Conservation (phyloP, 92 coral and sea anemone species). For the Bergia puertoricense region DNA sequence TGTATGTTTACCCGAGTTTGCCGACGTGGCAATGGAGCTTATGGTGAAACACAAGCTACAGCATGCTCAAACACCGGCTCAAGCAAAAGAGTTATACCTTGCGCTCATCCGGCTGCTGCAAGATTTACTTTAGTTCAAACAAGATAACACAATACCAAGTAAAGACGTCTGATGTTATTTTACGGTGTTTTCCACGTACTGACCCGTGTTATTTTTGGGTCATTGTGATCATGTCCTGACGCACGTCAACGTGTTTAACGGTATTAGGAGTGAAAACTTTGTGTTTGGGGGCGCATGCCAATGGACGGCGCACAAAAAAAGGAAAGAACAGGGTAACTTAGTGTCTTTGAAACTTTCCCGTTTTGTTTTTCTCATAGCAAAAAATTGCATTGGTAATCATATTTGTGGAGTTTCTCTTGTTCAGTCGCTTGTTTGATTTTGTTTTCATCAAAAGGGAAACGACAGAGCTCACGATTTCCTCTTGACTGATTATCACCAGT, state of each 20-base stretch:
- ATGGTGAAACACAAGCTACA: slow-evolving; percentile 47
- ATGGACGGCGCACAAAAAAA: no score
- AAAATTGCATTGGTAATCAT: neutral
- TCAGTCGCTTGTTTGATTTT: neutral
- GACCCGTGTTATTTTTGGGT: neutral
- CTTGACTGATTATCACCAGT: neutral
- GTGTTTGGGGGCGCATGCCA: no score
- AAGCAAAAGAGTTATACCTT: slow-evolving; percentile 40
- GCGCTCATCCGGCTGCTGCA: slow-evolving; percentile 40
- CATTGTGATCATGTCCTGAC: neutral
- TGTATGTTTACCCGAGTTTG: slow-evolving; percentile 46
- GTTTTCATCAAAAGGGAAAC: neutral
- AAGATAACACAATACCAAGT: neutral
- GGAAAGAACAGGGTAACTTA: no score
- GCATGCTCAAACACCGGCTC: slow-evolving; percentile 43
- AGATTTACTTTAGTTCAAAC: slow-evolving; percentile 35
- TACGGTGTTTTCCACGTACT: neutral
- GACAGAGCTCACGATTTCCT: neutral
- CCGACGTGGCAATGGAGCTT: slow-evolving; percentile 46
- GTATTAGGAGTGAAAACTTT: no score
- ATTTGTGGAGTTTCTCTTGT: neutral
- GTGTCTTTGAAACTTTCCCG: no score
- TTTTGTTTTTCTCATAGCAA: neutral
- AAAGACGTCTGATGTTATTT: neutral
- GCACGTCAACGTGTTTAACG: no score